Conservation (phyloP, 2,888 invertebrate genomes). For the Synergus itoensis region DNA sequence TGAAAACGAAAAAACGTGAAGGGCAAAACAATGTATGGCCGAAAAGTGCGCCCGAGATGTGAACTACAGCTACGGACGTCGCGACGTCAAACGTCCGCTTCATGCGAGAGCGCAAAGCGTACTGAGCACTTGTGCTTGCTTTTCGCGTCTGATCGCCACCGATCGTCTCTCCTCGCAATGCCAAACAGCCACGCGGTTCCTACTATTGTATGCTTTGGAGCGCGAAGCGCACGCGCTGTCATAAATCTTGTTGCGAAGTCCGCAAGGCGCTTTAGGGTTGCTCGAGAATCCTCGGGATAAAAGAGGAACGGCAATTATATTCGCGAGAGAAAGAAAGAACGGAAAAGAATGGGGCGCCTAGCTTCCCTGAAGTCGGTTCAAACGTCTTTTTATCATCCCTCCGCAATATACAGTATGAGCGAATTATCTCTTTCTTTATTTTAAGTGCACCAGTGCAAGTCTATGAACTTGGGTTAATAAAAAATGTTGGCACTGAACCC, state of each 20-base stretch:
- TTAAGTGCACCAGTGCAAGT: neutral
- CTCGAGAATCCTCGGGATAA: neutral
- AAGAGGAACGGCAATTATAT: neutral
- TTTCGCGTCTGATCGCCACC: conserved; percentile 45
- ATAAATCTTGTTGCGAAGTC: conserved; percentile 59
- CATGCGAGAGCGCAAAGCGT: conserved; percentile 66
- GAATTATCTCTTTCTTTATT: conserved; percentile 5
- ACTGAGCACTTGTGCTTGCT: conserved; percentile 56
- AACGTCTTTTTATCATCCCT: conserved; percentile 6
- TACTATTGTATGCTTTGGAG: conserved; percentile 44
- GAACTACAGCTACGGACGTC: conserved; percentile 64
- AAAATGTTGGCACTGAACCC: neutral
- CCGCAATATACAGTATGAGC: neutral
- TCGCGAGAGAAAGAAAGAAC: neutral
- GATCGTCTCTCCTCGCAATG: conserved; percentile 35
- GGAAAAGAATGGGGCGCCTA: neutral
- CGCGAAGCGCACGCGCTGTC: conserved; percentile 58
- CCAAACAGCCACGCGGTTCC: conserved; percentile 45
- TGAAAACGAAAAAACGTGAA: conserved; percentile 46
- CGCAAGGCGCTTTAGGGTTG: conserved; percentile 44
- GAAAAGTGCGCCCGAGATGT: conserved; percentile 56
- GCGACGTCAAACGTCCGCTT: conserved; percentile 58
- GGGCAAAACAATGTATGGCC: conserved; percentile 32
- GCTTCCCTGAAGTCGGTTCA: neutral
- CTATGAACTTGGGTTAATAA: neutral